Percentiles rank a stretch among this genome's conserved stretches.
These are phyloP conservation scores for Gallirallus australis DNA, from an alignment of 2,797 vertebrate species.

Conservation along the genomic window DNA sequence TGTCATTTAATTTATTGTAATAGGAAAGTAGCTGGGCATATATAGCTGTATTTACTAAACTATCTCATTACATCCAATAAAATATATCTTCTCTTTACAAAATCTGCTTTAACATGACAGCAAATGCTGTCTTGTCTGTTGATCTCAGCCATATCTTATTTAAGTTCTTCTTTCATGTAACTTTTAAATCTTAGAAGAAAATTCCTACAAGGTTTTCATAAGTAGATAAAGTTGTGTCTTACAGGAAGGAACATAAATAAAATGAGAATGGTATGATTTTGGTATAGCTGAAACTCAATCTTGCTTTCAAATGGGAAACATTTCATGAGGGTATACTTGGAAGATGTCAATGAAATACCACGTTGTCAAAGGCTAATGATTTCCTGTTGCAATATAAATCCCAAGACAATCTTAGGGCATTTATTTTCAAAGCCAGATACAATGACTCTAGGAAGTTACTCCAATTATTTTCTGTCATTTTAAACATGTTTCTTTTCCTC, in stretches of 20 bases:
- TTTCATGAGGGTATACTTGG: neutral
- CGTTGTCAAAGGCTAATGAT: neutral
- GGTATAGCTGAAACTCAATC: neutral
- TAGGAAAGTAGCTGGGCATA: neutral
- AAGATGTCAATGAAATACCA: neutral
- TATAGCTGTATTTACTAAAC: neutral
- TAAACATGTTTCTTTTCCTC: neutral
- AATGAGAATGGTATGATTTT: neutral
- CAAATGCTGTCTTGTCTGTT: neutral
- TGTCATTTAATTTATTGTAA: neutral
- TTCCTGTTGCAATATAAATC: conserved; percentile 1
- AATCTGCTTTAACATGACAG: neutral
- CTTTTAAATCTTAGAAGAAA: neutral
- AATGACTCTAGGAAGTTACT: neutral
- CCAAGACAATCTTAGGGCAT: neutral
- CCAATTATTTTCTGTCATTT: neutral
- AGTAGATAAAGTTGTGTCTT: neutral
- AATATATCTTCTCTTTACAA: neutral
- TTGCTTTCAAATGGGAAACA: neutral
- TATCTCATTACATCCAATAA: neutral
- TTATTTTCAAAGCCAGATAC: neutral
- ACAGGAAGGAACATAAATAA: conserved; percentile 6
- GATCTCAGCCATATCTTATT: neutral
- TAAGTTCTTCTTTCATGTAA: neutral
- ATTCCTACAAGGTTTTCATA: neutral